Percentiles rank a stretch among this genome's conserved stretches.
Conservation (phyloP, 2,888 invertebrate genomes). For the Drosophila affinis region DNA sequence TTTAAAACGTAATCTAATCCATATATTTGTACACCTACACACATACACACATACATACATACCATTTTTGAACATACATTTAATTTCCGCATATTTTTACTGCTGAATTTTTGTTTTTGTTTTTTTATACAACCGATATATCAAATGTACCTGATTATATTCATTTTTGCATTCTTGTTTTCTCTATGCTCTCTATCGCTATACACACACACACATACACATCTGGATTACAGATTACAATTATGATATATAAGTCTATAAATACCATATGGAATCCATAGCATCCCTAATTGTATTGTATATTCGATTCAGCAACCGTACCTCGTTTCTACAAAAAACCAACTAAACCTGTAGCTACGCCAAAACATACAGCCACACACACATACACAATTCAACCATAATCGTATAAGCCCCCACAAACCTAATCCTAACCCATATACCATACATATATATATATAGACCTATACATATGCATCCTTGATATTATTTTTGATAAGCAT, state of each 20-base stretch:
- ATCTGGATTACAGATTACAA: conserved; percentile 18
- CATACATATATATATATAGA: neutral
- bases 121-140: conserved; percentile 68
- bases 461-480: neutral
- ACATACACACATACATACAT: neutral
- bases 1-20: conserved; percentile 55
- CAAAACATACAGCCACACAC: conserved; percentile 27
- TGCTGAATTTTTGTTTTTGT: conserved; percentile 62
- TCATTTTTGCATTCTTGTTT: conserved; percentile 73
- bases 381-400: conserved; percentile 10
- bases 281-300: conserved; percentile 40
- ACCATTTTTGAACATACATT: conserved; percentile 8
- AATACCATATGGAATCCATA: conserved; percentile 13
- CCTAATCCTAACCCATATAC: conserved; percentile 14
- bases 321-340: conserved; percentile 67
- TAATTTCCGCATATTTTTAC: conserved; percentile 54
- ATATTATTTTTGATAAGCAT: conserved; percentile 61
- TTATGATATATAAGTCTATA: conserved; percentile 13
- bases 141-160: conserved; percentile 80
- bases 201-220: conserved; percentile 19
- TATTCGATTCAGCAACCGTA: conserved; percentile 65
- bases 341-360: conserved; percentile 52
- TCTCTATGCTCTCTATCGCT: conserved; percentile 53
- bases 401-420: neutral
- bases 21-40: conserved; percentile 32